Percentiles rank a stretch among this genome's conserved stretches.
Conservation (phyloP, 2,888 invertebrate genomes). For the Nemotelus pantherinus region DNA sequence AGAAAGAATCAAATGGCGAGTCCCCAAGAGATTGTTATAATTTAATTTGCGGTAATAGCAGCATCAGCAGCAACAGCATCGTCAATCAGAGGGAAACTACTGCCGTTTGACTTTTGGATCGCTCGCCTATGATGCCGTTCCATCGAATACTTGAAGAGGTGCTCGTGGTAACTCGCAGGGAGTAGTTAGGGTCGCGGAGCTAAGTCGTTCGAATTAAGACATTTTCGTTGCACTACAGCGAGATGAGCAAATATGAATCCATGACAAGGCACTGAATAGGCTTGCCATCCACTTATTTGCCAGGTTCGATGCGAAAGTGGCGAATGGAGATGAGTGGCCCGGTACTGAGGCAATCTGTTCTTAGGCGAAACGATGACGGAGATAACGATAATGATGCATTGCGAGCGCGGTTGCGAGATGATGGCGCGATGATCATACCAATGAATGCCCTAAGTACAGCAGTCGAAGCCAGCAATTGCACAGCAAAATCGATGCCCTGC, state of each 20-base stretch:
- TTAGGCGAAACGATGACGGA: conserved; percentile 29
- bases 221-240: conserved; percentile 20
- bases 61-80: conserved; percentile 10
- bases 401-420: conserved; percentile 29
- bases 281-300: conserved; percentile 7
- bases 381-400: conserved; percentile 43
- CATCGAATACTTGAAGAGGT: conserved; percentile 10
- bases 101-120: not conserved
- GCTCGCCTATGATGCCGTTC: not conserved
- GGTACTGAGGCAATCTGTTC: conserved; percentile 25
- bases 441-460: conserved; percentile 40
- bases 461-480: conserved; percentile 24
- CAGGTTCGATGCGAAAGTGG: conserved; percentile 12
- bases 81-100: not conserved
- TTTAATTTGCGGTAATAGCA: conserved; percentile 20
- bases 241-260: not conserved
- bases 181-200: conserved; percentile 32
- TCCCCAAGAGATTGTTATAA: conserved; percentile 9
- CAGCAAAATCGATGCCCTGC: conserved; percentile 22
- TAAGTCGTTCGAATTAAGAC: conserved; percentile 35
- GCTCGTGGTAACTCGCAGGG: conserved; percentile 15
- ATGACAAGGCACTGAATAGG: conserved; percentile 2
- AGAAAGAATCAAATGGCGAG: not conserved
- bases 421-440: conserved; percentile 44
- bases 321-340: conserved; percentile 22